Conservation (phyloP, 1,140 invertebrate species). For the Capitella teleta region DNA sequence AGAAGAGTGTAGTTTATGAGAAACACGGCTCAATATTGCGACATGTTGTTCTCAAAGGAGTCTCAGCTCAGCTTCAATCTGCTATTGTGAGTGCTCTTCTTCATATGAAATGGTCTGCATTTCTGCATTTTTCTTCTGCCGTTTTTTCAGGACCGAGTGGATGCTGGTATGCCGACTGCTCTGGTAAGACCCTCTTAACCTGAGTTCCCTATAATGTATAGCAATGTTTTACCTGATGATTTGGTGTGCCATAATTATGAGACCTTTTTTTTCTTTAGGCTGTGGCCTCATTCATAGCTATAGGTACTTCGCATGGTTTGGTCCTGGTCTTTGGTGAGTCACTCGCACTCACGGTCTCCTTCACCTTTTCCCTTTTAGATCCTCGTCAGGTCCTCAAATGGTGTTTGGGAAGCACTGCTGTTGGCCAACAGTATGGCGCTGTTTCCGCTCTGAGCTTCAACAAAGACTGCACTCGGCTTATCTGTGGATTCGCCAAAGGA, state of each 20-base stretch:
- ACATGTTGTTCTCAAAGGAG: constrained; percentile 68
- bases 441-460: constrained; percentile 78
- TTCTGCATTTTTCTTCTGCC: neutral
- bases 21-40: constrained; percentile 60
- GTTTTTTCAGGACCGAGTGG: constrained; percentile 57
- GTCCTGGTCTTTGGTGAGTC: constrained; percentile 71
- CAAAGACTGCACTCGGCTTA: constrained; percentile 67
- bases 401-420: constrained; percentile 53
- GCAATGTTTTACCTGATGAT: neutral
- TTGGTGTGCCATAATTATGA: neutral
- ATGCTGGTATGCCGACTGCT: constrained; percentile 75
- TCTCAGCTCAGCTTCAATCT: constrained; percentile 72
- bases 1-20: constrained; percentile 24
- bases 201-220: neutral
- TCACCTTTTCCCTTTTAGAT: constrained; percentile 21
- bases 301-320: constrained; percentile 87
- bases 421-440: constrained; percentile 51
- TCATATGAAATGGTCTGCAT: neutral
- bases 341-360: neutral
- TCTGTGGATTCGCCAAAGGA: constrained; percentile 79
- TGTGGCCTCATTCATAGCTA: constrained; percentile 64
- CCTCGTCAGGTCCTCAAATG: constrained; percentile 56
- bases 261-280: constrained; percentile 39
- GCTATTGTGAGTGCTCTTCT: constrained; percentile 53
- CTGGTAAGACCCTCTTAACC: constrained; percentile 29